phyloP scores from a whole-genome alignment of 2,888 invertebrate genomes.

The Frankliniella fusca region DNA sequence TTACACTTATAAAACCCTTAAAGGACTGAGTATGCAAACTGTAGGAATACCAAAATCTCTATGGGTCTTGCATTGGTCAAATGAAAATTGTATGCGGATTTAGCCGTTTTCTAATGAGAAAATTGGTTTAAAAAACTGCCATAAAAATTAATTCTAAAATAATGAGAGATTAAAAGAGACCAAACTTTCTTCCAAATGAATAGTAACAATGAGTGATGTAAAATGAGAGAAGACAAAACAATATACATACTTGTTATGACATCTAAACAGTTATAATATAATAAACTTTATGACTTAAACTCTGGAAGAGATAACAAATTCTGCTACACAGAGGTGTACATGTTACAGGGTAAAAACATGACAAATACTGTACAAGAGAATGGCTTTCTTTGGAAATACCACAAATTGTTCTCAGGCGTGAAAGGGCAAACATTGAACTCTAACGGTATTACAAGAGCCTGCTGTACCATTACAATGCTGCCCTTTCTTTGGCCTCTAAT shows the following conservation, averaged over 20 bases:
- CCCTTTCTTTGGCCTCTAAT: no score
- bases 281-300: constrained; percentile 25
- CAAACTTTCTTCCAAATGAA: background rate
- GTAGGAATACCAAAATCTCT: background rate
- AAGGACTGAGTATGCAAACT: no score
- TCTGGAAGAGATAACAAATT: constrained; percentile 9
- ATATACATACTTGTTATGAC: background rate
- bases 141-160: no score
- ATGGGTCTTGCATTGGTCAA: background rate
- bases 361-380: background rate
- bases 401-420: background rate
- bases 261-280: constrained; percentile 11
- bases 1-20: no score
- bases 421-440: no score
- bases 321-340: background rate
- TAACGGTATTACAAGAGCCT: no score
- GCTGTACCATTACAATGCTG: no score
- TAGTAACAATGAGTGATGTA: background rate
- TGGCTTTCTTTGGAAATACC: constrained; percentile 3
- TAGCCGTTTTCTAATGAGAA: background rate
- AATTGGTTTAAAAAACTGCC: background rate
- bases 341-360: background rate
- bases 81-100: background rate
- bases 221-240: background rate
- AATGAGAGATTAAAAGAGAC: background rate